Evolutionary conservation across 2,797 vertebrate genomes (phyloP), one percentile per base, ranked within the genome.

Genomic region (Muscicapa comitata): DNA sequence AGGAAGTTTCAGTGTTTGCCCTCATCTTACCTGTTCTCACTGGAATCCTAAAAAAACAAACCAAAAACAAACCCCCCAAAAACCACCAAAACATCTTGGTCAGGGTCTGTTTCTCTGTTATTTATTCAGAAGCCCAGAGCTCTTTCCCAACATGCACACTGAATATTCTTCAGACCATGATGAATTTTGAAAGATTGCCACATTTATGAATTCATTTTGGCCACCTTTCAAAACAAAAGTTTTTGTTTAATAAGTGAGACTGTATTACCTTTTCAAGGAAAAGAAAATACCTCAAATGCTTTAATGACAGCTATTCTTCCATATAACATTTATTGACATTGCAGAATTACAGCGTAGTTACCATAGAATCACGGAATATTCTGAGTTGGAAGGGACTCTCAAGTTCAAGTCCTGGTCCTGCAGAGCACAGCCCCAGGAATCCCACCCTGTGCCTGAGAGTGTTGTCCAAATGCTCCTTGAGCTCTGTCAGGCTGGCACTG

Each of bases 1-100:
- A 83, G 61, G 66, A 91, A 86, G 47, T 80, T 93, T 72, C n/a
- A 47, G n/a, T 65, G 14, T 74, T 91, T 85, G 75, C 61, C 58
- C 33, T 91, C 57, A 83, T 83, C 35, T 80, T 75, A 94, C 84
- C 45, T 93, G 90, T 86, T 88, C 50, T 92, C 54, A 40, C 47
- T 42, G 37, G n/a, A 82, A 92, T 61, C 28, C 40, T 18, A 35
- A 54, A 35, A 24, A 26, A 26, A 5, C 3, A 51, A 58, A 31
- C 6, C 7, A 35, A 35, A 16, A 15, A 4, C n/a, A 1, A 6
- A 16, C 9, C 2, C 2, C 4, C 12, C 1, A 29, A 47, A 54
- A 43, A 7, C 4, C 15, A 7, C 11, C 6, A 25, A 9, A n/a
- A 33, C 29, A 4, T 20, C 55, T 54, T 33, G 11, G 14, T 47